Percentiles rank a stretch among this genome's conserved stretches.
Evolutionary conservation across 2,888 invertebrate genomes (phyloP).

Genomic region (Tenthredo distinguenda): DNA sequence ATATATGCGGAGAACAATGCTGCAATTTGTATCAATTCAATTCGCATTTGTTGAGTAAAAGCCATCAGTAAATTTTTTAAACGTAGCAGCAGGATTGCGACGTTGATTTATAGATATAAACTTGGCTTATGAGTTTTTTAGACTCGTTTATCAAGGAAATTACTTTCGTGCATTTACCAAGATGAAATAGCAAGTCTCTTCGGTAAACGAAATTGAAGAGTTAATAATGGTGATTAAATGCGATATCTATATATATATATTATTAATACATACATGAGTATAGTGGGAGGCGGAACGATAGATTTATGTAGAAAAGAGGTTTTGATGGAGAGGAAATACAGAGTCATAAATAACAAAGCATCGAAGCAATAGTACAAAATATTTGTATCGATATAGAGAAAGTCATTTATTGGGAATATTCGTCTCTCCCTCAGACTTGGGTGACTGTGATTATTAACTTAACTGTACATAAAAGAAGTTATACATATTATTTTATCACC

Average conservation of each 20-base stretch:
- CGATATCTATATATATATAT: conserved; percentile 33
- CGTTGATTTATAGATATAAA: conserved; percentile 18
- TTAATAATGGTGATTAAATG: conserved; percentile 3
- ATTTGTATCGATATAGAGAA: conserved; percentile 24
- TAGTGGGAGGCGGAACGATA: conserved; percentile 12
- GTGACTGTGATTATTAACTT: conserved; percentile 34
- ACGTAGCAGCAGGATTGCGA: conserved; percentile 22
- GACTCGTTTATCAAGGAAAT: background rate
- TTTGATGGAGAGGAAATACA: background rate
- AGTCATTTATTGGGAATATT: conserved; percentile 6
- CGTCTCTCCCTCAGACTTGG: background rate
- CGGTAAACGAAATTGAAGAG: conserved; percentile 22
- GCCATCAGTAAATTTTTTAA: conserved; percentile 83
- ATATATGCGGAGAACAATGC: conserved; percentile 97
- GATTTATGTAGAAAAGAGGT: conserved; percentile 14
- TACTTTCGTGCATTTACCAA: conserved; percentile 26
- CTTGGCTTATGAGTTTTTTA: background rate
- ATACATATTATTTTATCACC: background rate
- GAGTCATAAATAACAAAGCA: conserved; percentile 3
- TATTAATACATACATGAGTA: conserved; percentile 26
- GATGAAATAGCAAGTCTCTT: background rate
- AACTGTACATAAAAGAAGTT: conserved; percentile 19
- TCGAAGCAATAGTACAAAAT: conserved; percentile 48
- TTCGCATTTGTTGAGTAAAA: conserved; percentile 95
- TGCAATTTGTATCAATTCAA: conserved; percentile 98